These are phyloP conservation scores for Takifugu ocellatus DNA, from an alignment of 2,797 vertebrate species.

Conservation along the genomic window DNA sequence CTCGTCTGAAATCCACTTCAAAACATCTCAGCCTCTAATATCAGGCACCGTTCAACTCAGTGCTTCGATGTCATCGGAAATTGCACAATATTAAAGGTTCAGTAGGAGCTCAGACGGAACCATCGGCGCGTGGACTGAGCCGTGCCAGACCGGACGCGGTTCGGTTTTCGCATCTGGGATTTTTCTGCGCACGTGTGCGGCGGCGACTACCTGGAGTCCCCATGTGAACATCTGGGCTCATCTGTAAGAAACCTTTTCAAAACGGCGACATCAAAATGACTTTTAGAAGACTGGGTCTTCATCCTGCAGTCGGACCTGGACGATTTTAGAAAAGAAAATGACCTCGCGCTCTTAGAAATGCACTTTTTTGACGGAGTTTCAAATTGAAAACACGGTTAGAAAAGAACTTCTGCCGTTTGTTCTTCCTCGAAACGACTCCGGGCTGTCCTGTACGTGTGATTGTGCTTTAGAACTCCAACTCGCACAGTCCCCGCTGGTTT, in stretches of 20 bases:
- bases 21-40: constrained; percentile 25
- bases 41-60: constrained; percentile 13
- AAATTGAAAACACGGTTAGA: constrained; percentile 26
- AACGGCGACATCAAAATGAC: background rate
- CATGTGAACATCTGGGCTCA: too few species aligned
- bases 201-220: too few species aligned
- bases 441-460: constrained; percentile 27
- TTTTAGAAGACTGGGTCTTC: constrained; percentile 6
- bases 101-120: too few species aligned
- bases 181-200: too few species aligned
- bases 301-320: constrained; percentile 8
- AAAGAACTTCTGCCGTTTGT: constrained; percentile 13
- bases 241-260: background rate
- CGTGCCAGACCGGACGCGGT: too few species aligned
- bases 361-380: constrained; percentile 23
- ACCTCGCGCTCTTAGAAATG: constrained; percentile 39
- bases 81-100: constrained; percentile 7
- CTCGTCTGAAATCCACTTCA: constrained; percentile 12
- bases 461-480: constrained; percentile 60
- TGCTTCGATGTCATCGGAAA: constrained; percentile 39
- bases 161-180: too few species aligned
- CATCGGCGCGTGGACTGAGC: too few species aligned
- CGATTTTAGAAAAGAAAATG: constrained; percentile 48
- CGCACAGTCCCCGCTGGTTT: constrained; percentile 35
- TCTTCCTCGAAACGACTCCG: constrained; percentile 42